Evolutionary conservation across 2,888 invertebrate genomes (phyloP), one percentile per base, ranked within the genome.

Genomic region (Drosophila emarginata): DNA sequence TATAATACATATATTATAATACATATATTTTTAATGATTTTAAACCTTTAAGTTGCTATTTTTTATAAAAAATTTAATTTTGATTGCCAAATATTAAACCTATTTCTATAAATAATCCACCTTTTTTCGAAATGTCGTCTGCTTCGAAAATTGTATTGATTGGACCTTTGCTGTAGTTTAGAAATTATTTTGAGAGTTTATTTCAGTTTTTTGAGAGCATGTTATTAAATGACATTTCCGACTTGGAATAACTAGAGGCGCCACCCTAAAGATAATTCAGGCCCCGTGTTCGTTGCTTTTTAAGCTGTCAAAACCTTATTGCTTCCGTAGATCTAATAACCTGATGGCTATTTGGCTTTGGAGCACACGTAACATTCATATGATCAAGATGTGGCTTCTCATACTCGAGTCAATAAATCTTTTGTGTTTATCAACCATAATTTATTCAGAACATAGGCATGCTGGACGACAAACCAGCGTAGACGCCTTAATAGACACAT

Each of bases 381-480:
- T 32, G 54, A 54, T 36, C 36, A 36, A 36, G 12, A 12, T 28
- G 4, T 32, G 21, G 56, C n/a, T 23, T 18, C 50, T 0, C 14
- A 12, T 56, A 18, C 18, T 7, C 18, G 14, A 37, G 51, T 40
- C 36, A 40, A 40, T 69, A 68, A 68, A 68, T 64, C 64, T 54
- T 63, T 61, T 18, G 11, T 6, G 11, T 64, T 70, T 68, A 4
- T 21, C 45, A 21, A 45, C 45, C 12, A 21, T 32, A 54, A 36
- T 54, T 36, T 56, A 50, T 70, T 37, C 37, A 51, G 51, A 50
- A 40, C 9, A 69, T 45, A 36, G 58, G 64, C 67, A 32, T 32
- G 32, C 32, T 15, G 14, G 32, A 39, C 61, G 18, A 67, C 67
- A 45, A 9, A 65, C 59, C 59, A 53, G 50, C 15, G 56, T 21